These are phyloP conservation scores for Oryzias melastigma DNA, from an alignment of 2,113 vertebrate genomes.

Conservation along the genomic window DNA sequence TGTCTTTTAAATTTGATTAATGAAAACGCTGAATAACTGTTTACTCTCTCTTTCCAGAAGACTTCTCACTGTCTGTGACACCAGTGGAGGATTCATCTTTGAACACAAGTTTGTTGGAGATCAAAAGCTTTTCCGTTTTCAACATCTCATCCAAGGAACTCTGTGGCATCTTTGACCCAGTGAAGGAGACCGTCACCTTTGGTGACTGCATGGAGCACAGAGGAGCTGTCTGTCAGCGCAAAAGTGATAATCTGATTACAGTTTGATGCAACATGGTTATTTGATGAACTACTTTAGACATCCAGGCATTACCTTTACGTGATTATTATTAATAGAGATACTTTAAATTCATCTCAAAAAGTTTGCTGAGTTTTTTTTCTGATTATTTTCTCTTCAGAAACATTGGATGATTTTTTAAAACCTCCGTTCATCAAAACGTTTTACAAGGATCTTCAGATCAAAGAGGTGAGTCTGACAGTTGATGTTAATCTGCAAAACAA, in stretches of 20 bases:
- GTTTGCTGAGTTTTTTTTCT: background rate
- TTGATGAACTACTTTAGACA: too few species aligned
- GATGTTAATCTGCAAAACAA: too few species aligned
- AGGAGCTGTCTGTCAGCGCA: conserved; percentile 71
- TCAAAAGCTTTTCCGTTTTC: conserved; percentile 43
- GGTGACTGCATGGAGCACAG: conserved; percentile 56
- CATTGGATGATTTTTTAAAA: conserved; percentile 55
- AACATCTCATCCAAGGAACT: conserved; percentile 28
- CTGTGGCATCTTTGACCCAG: conserved; percentile 70
- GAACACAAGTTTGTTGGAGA: conserved; percentile 12
- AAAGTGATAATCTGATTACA: conserved; percentile 60
- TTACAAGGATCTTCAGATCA: conserved; percentile 49
- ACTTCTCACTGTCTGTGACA: conserved; percentile 7
- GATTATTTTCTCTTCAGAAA: conserved; percentile 47
- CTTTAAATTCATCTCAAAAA: background rate
- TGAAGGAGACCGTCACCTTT: conserved; percentile 6
- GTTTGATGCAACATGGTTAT: background rate
- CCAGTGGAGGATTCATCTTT: conserved; percentile 5
- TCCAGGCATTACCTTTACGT: background rate
- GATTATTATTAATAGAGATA: background rate
- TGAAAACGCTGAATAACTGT: background rate
- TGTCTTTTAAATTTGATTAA: background rate
- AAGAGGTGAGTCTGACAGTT: conserved; percentile 56
- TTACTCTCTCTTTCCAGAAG: background rate
- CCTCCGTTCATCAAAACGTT: conserved; percentile 66